These are phyloP conservation scores for Denticeps clupeoides DNA, from an alignment of 2,797 vertebrate species.

Conservation along the genomic window DNA sequence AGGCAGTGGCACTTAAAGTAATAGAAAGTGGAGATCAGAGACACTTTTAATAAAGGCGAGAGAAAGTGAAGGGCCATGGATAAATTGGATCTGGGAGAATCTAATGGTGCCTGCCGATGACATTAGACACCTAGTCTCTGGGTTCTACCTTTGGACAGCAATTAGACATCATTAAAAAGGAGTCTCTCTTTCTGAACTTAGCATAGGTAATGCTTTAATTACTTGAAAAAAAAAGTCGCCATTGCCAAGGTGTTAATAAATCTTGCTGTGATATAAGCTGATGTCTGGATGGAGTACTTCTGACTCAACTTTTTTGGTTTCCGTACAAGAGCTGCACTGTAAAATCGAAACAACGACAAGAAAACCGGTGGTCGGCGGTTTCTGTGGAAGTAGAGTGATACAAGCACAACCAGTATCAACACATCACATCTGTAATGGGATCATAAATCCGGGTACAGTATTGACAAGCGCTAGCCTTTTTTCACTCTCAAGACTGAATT, in stretches of 20 bases:
- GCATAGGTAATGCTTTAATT: conserved; percentile 28
- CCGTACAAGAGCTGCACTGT: too few species aligned
- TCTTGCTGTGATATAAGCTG: conserved; percentile 5
- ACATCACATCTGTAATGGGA: conserved; percentile 4
- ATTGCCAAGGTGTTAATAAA: conserved; percentile 5
- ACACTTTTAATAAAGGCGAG: conserved; percentile 48
- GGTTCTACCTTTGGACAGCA: conserved; percentile 27
- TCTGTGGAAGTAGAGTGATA: neutral
- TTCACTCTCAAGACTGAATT: conserved; percentile 10
- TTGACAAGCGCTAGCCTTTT: conserved; percentile 27
- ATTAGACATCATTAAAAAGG: conserved; percentile 34
- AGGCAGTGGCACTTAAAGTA: conserved; percentile 36
- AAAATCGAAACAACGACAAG: neutral
- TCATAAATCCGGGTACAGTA: conserved; percentile 17
- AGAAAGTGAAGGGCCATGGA: conserved; percentile 34
- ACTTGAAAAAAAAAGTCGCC: conserved; percentile 51
- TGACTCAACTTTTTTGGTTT: too few species aligned
- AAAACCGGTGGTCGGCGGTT: neutral
- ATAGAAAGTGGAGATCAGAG: conserved; percentile 43
- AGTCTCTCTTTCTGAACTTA: conserved; percentile 24
- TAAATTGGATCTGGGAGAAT: conserved; percentile 42
- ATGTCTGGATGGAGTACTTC: neutral
- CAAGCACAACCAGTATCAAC: neutral
- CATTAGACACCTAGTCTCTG: conserved; percentile 16
- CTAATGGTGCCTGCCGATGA: conserved; percentile 23